Conservation (phyloP, 2,888 invertebrate species). For the Noctuana brunneofusca region DNA sequence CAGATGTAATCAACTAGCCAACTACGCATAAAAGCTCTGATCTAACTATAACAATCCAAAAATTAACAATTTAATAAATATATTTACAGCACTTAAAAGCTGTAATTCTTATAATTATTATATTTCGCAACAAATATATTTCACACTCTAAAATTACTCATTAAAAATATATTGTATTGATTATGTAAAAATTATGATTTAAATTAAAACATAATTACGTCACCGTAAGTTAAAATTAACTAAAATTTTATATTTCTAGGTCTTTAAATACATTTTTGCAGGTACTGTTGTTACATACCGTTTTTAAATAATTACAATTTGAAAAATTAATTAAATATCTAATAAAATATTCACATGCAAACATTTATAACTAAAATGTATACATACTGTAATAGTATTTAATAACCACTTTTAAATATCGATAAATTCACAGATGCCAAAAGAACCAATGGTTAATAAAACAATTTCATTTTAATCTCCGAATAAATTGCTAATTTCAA, state of each 20-base stretch:
- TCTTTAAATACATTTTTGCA: not conserved
- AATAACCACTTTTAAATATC: too few species aligned
- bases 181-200: not conserved
- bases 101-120: not conserved
- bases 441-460: too few species aligned
- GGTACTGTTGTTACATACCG: not conserved
- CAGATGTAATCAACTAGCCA: conserved; percentile 2
- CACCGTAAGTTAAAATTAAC: not conserved
- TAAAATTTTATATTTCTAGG: not conserved
- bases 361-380: too few species aligned
- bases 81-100: conserved; percentile 1
- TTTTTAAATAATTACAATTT: too few species aligned
- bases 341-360: too few species aligned
- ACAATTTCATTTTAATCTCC: too few species aligned
- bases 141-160: not conserved
- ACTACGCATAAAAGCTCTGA: conserved; percentile 12
- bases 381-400: too few species aligned
- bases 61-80: conserved; percentile 17
- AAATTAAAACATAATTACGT: not conserved
- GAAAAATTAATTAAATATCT: too few species aligned
- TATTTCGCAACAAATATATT: conserved; percentile 3
- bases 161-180: not conserved
- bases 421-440: too few species aligned
- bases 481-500: too few species aligned
- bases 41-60: conserved; percentile 1